Evolutionary conservation across 2,113 vertebrate species (phyloP).

Genomic region (Tachuris rubrigastra): DNA sequence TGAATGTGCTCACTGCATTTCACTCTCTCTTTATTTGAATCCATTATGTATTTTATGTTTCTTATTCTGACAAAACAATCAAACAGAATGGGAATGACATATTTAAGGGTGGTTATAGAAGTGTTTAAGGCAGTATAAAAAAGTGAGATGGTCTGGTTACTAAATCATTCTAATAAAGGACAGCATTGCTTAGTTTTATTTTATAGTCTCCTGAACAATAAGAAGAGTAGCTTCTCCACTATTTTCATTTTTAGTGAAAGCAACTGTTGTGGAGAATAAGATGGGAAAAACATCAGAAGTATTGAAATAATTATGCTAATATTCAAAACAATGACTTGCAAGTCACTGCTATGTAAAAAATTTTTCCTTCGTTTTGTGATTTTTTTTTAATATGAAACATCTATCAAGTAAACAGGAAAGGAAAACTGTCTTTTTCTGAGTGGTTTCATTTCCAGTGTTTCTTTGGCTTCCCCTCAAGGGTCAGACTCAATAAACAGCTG

Average conservation of each 20-base stretch:
- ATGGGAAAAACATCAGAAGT: not conserved
- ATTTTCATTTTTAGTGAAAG: not conserved
- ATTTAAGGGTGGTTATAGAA: constrained; percentile 9
- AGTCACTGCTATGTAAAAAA: constrained; percentile 4
- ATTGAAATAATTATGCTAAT: constrained; percentile 39
- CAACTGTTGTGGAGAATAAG: not conserved
- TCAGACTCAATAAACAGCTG: constrained; percentile 74
- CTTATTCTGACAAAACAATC: constrained; percentile 41
- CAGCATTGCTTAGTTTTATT: constrained; percentile 10
- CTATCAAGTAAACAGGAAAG: constrained; percentile 69
- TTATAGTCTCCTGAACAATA: not conserved
- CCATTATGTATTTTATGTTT: constrained; percentile 43
- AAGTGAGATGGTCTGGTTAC: not conserved
- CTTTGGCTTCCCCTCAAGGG: constrained; percentile 62
- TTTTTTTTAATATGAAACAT: constrained; percentile 6
- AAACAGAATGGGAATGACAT: constrained; percentile 9
- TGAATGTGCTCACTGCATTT: not conserved
- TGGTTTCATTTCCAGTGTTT: constrained; percentile 70
- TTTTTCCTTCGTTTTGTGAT: not conserved
- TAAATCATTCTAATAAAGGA: constrained; percentile 32
- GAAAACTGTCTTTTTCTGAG: constrained; percentile 63
- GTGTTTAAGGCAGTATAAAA: not conserved
- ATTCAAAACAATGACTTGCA: constrained; percentile 16
- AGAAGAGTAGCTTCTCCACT: not conserved
- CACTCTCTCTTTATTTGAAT: not conserved